phyloP scores from a whole-genome alignment of 2,888 invertebrate genomes.

The Eupelmus urozonus region DNA sequence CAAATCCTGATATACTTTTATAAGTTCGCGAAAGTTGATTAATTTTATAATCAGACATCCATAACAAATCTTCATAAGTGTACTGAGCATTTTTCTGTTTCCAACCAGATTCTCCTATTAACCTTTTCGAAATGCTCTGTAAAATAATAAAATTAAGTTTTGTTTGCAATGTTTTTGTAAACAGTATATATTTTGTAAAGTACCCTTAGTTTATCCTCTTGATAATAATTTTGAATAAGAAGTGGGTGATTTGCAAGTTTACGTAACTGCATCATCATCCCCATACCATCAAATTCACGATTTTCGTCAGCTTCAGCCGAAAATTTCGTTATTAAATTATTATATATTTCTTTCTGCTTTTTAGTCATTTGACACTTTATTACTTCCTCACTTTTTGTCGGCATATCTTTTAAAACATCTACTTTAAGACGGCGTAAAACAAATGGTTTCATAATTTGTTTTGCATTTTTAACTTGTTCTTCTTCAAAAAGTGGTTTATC shows the following conservation, averaged over 20 bases:
- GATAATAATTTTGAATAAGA: slow-evolving; percentile 87
- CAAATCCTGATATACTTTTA: slow-evolving; percentile 81
- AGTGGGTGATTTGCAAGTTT: slow-evolving; percentile 97
- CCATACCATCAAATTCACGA: slow-evolving; percentile 70
- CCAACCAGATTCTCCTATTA: slow-evolving; percentile 84
- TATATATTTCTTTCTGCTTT: slow-evolving; percentile 87
- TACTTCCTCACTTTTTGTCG: slow-evolving; percentile 87
- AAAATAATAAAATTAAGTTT: slow-evolving; percentile 29
- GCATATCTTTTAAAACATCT: slow-evolving; percentile 91
- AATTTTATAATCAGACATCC: slow-evolving; percentile 95
- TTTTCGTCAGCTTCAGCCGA: slow-evolving; percentile 71
- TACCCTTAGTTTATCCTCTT: slow-evolving; percentile 79
- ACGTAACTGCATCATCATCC: slow-evolving; percentile 94
- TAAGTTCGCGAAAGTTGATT: slow-evolving; percentile 86
- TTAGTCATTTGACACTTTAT: slow-evolving; percentile 84
- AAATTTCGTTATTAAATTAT: slow-evolving; percentile 81
- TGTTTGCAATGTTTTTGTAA: slow-evolving; percentile 17
- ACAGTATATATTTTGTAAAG: slow-evolving; percentile 3
- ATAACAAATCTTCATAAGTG: slow-evolving; percentile 91
- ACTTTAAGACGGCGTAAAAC: slow-evolving; percentile 91
- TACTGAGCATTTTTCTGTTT: slow-evolving; percentile 88
- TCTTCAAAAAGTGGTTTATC: slow-evolving; percentile 90
- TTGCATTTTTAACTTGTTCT: slow-evolving; percentile 94
- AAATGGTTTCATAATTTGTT: slow-evolving; percentile 97
- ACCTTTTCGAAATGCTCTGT: slow-evolving; percentile 83